Conservation (phyloP, 2,797 vertebrate genomes). For the Pteropus rufus region DNA sequence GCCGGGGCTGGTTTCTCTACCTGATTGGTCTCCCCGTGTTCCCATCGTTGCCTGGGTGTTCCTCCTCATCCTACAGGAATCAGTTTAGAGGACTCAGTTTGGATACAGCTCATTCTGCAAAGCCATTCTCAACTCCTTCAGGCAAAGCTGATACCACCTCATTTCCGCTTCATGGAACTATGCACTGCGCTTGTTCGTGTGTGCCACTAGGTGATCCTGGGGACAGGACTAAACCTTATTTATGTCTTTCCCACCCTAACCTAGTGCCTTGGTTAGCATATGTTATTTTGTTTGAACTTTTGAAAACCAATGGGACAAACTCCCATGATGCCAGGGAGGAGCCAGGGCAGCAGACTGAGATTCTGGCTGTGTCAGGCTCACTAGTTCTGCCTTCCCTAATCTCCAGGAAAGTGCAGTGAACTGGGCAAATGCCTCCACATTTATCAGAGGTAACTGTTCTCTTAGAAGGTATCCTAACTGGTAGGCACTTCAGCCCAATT, state of each 20-base stretch:
- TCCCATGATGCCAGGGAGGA: not conserved
- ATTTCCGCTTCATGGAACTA: not conserved
- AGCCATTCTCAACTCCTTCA: not conserved
- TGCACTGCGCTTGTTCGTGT: not conserved
- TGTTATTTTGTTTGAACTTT: not conserved
- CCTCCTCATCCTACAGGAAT: not conserved
- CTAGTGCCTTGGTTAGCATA: not conserved
- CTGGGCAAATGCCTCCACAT: not conserved
- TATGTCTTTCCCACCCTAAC: not conserved
- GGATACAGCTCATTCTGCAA: not conserved
- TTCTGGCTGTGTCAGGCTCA: not conserved
- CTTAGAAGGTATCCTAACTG: not conserved
- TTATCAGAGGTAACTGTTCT: not conserved
- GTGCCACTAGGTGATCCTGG: not conserved
- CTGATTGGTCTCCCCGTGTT: not conserved
- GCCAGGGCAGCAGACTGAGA: not conserved
- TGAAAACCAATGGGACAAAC: not conserved
- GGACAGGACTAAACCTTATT: not conserved
- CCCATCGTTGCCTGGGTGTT: not conserved
- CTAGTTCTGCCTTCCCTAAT: not conserved
- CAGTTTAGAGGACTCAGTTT: not conserved
- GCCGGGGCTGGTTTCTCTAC: not conserved
- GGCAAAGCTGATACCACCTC: not conserved
- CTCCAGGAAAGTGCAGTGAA: not conserved
- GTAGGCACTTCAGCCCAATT: not conserved